Conservation (phyloP, 2,113 vertebrate species). For the Ailurus styani region DNA sequence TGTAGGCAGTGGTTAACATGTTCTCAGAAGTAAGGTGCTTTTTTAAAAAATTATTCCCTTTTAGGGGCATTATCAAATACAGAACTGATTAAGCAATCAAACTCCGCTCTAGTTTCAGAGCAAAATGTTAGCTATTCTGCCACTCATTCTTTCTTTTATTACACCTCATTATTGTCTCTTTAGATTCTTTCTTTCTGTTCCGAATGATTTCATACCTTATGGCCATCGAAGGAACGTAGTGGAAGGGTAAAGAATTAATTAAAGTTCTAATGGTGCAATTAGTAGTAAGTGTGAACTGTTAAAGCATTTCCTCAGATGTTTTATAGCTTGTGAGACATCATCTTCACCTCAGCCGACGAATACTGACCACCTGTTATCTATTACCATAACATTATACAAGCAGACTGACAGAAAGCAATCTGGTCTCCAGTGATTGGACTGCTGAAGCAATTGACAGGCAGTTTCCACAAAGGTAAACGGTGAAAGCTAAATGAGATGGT, state of each 20-base stretch:
- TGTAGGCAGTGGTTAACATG: neutral
- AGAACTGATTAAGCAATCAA: constrained; percentile 61
- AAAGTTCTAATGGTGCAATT: constrained; percentile 78
- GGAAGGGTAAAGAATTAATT: constrained; percentile 85
- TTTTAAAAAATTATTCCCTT: neutral
- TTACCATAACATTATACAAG: constrained; percentile 32
- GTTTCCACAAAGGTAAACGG: constrained; percentile 52
- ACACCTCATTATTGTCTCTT: constrained; percentile 74
- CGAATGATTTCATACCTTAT: constrained; percentile 77
- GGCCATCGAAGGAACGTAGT: constrained; percentile 75
- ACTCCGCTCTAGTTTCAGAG: constrained; percentile 18
- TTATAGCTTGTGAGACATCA: constrained; percentile 71
- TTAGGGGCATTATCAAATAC: constrained; percentile 20
- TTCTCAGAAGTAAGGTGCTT: neutral
- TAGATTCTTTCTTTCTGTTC: constrained; percentile 79
- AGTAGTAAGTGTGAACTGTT: constrained; percentile 54
- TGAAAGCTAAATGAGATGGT: neutral
- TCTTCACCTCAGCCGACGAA: constrained; percentile 60
- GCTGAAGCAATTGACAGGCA: constrained; percentile 41
- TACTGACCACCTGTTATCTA: constrained; percentile 65
- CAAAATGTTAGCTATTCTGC: constrained; percentile 58
- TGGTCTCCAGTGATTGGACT: constrained; percentile 17
- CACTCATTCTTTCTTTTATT: constrained; percentile 83
- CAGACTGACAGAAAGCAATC: constrained; percentile 26
- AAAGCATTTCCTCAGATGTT: constrained; percentile 75